A percentile compares a stretch with the other conserved stretches of the same genome.
Evolutionary conservation across 2,113 vertebrate species (phyloP).

Genomic region (Pardalotus punctatus): DNA sequence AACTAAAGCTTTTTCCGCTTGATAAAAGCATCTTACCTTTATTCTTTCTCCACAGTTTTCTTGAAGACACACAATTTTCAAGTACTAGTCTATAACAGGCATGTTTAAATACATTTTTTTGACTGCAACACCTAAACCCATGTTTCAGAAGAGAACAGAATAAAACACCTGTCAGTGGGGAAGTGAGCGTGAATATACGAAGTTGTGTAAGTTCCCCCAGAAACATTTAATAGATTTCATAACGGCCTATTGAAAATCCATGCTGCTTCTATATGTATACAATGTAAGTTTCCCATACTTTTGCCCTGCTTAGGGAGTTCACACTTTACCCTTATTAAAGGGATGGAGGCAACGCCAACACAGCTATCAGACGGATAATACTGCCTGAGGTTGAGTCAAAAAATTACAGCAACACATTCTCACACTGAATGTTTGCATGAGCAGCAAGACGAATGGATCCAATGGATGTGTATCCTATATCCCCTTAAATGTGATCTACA

Average conservation of each 20-base stretch:
- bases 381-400: not conserved
- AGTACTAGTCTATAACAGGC: not conserved
- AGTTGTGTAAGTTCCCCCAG: not conserved
- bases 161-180: not conserved
- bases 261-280: not conserved
- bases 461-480: not conserved
- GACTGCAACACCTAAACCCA: not conserved
- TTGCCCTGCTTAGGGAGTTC: not conserved
- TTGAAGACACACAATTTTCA: not conserved
- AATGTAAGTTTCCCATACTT: not conserved
- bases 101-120: not conserved
- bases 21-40: not conserved
- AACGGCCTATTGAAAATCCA: not conserved
- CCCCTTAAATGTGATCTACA: rapidly evolving
- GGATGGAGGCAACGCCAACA: not conserved
- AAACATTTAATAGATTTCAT: not conserved
- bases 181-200: not conserved
- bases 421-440: not conserved
- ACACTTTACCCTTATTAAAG: not conserved
- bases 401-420: not conserved
- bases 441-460: not conserved
- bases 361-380: not conserved
- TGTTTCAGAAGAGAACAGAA: not conserved
- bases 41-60: not conserved
- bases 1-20: not conserved